Evolutionary conservation across 1,140 invertebrate genomes (phyloP).

Genomic region (Carposina sasakii): DNA sequence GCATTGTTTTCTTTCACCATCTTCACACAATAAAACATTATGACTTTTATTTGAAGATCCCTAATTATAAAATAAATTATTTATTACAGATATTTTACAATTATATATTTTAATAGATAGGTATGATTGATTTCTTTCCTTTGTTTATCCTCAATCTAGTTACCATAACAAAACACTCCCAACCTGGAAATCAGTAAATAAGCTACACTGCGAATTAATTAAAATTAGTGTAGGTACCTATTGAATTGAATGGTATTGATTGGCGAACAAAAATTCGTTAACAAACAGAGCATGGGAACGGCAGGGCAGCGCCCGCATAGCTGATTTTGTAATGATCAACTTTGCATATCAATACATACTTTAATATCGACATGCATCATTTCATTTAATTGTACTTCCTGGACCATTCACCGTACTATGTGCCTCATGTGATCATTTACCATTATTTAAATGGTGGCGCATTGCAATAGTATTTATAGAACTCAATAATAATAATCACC

Average conservation of each 20-base stretch:
- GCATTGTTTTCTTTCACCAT: too few relatives aligned
- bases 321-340: conserved; percentile 43
- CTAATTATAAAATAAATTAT: too few relatives aligned
- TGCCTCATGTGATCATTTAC: conserved; percentile 33
- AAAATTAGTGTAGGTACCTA: too few relatives aligned
- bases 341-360: conserved; percentile 69
- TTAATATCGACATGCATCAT: conserved; percentile 67
- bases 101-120: too few relatives aligned
- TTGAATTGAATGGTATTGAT: conserved; percentile 60
- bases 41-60: too few relatives aligned
- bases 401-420: conserved; percentile 20
- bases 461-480: conserved; percentile 28
- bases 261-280: conserved; percentile 59
- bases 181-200: too few relatives aligned
- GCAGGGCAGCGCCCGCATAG: conserved; percentile 36
- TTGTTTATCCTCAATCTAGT: too few relatives aligned
- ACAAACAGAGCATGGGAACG: conserved; percentile 48
- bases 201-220: too few relatives aligned
- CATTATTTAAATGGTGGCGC: conserved; percentile 31
- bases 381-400: conserved; percentile 66
- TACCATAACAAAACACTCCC: too few relatives aligned
- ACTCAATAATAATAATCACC: conserved; percentile 54
- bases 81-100: too few relatives aligned
- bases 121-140: too few relatives aligned
- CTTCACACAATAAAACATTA: too few relatives aligned